A percentile compares a stretch with the other conserved stretches of the same genome.
Evolutionary conservation across 2,888 invertebrate genomes (phyloP).

Genomic region (Neocrepidodera transversa): DNA sequence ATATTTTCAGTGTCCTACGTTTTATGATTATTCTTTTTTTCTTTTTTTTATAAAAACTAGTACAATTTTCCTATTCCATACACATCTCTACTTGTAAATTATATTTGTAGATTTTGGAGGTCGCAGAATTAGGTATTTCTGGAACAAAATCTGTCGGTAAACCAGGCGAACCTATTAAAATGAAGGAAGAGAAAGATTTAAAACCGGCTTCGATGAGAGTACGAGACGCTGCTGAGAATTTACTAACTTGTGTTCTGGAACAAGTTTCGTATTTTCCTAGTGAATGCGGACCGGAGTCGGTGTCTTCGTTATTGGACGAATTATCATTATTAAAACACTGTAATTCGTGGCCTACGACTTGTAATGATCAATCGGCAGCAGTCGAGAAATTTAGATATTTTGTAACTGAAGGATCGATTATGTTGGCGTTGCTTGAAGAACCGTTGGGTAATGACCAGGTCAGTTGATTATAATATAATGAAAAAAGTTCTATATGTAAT

Average conservation of each 20-base stretch:
- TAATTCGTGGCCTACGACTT: conserved; percentile 66
- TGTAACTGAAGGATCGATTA: conserved; percentile 87
- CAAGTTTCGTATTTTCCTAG: conserved; percentile 88
- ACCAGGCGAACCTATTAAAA: conserved; percentile 86
- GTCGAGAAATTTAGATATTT: conserved; percentile 84
- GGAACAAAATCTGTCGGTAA: conserved; percentile 90
- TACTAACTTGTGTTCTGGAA: conserved; percentile 89
- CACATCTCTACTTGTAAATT: no score
- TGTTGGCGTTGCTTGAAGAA: conserved; percentile 89
- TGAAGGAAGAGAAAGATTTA: conserved; percentile 94
- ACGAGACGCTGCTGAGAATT: conserved; percentile 94
- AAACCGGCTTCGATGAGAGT: conserved; percentile 98
- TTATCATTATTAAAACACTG: conserved; percentile 80
- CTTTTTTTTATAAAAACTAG: no score
- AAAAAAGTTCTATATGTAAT: not conserved
- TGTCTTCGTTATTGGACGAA: conserved; percentile 89
- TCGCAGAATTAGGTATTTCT: conserved; percentile 96
- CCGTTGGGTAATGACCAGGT: conserved; percentile 77
- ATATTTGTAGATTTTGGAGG: conserved; percentile 72
- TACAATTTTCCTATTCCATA: no score
- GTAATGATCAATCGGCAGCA: conserved; percentile 66
- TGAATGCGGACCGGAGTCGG: conserved; percentile 82
- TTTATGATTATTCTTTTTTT: no score
- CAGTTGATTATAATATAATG: conserved; percentile 1
- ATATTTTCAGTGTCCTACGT: no score